phyloP scores from a whole-genome alignment of 2,888 invertebrate species.

The Thalpophila matura region DNA sequence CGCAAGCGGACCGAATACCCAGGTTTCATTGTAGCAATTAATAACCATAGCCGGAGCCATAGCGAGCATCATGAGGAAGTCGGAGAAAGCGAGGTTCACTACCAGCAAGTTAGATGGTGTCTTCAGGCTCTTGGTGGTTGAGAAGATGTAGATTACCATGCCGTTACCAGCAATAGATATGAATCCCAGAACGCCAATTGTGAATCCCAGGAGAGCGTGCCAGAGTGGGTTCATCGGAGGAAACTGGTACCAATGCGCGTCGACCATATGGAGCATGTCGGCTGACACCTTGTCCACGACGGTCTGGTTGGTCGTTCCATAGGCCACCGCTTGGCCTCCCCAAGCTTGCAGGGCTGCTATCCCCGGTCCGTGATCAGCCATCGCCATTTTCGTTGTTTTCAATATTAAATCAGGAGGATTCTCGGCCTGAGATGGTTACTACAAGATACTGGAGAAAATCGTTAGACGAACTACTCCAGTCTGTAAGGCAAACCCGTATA shows the following conservation, averaged over 20 bases:
- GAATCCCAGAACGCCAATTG: constrained; percentile 94
- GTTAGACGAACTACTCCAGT: constrained; percentile 90
- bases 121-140: constrained; percentile 93
- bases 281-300: constrained; percentile 95
- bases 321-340: constrained; percentile 83
- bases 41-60: constrained; percentile 96
- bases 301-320: constrained; percentile 92
- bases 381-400: constrained; percentile 74
- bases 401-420: constrained; percentile 70
- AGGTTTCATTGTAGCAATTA: constrained; percentile 95
- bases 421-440: constrained; percentile 83
- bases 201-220: constrained; percentile 95
- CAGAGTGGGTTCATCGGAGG: constrained; percentile 97
- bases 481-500: constrained; percentile 80
- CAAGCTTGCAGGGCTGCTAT: constrained; percentile 86
- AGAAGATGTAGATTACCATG: constrained; percentile 94
- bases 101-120: constrained; percentile 98
- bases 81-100: constrained; percentile 97
- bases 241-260: constrained; percentile 96
- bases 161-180: constrained; percentile 93
- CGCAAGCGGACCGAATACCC: constrained; percentile 94
- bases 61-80: constrained; percentile 96
- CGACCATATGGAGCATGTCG: constrained; percentile 94
- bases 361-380: constrained; percentile 84
- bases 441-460: constrained; percentile 91